Evolutionary conservation across 2,113 vertebrate genomes (phyloP).

Genomic region (Saguinus imperator): DNA sequence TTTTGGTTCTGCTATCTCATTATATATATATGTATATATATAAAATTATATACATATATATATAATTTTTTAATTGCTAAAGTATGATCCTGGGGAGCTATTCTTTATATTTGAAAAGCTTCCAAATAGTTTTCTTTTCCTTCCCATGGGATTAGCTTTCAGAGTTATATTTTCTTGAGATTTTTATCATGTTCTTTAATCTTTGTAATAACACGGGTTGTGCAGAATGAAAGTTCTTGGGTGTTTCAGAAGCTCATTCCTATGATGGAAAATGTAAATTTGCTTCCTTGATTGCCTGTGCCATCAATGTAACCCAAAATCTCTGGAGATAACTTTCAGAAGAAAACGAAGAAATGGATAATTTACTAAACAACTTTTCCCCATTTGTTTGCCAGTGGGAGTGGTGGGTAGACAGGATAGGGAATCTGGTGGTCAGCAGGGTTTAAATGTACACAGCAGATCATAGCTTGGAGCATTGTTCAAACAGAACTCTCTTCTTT

Average conservation of each 20-base stretch:
- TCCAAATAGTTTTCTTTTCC: conserved; percentile 61
- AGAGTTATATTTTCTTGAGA: conserved; percentile 64
- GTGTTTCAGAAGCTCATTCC: conserved; percentile 60
- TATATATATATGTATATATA: neutral
- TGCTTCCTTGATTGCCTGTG: conserved; percentile 50
- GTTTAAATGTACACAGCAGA: conserved; percentile 47
- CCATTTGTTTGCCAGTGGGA: neutral
- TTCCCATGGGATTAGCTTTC: conserved; percentile 51
- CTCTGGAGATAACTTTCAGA: conserved; percentile 51
- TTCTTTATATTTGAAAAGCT: conserved; percentile 61
- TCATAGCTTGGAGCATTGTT: conserved; percentile 45
- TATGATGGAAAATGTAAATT: conserved; percentile 58
- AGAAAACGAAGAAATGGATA: conserved; percentile 54
- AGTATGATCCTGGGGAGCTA: neutral
- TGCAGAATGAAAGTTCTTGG: conserved; percentile 62
- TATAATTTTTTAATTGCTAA: conserved; percentile 69
- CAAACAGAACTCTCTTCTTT: conserved; percentile 27
- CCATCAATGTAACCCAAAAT: conserved; percentile 13
- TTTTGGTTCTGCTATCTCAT: conserved; percentile 51
- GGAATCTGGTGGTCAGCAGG: neutral
- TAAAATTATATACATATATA: neutral
- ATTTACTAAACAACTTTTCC: conserved; percentile 41
- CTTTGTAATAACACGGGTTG: conserved; percentile 55
- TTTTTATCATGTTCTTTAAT: conserved; percentile 71
- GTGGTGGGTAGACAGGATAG: neutral